phyloP scores from a whole-genome alignment of 1,140 invertebrate species.

The Holotrichia oblita region DNA sequence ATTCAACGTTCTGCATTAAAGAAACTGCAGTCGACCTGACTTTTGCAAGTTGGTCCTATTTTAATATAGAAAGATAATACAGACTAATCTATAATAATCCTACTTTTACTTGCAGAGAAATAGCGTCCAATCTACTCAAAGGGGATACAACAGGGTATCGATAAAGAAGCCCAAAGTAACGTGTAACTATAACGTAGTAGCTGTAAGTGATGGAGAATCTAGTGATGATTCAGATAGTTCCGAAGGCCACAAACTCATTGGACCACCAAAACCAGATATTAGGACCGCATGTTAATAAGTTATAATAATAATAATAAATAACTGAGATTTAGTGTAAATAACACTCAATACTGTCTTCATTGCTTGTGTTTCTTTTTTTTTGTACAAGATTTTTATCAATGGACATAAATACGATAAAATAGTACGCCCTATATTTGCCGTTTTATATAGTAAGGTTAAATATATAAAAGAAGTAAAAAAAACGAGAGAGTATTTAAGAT shows the following conservation, averaged over 20 bases:
- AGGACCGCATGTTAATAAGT: conserved; percentile 55
- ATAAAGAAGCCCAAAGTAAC: conserved; percentile 61
- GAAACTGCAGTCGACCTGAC: not conserved
- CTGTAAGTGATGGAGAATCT: conserved; percentile 58
- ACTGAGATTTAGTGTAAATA: conserved; percentile 48
- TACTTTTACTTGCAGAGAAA: conserved; percentile 54
- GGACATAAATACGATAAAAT: conserved; percentile 21
- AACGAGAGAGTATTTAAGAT: conserved; percentile 13
- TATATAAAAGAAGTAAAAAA: conserved; percentile 29
- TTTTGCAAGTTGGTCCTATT: not conserved
- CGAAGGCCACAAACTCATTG: conserved; percentile 56
- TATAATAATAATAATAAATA: not conserved
- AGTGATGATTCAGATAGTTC: conserved; percentile 59
- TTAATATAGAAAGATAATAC: not conserved
- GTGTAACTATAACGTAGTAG: conserved; percentile 61
- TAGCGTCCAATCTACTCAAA: conserved; percentile 53
- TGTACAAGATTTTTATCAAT: conserved; percentile 28
- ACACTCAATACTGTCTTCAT: conserved; percentile 53
- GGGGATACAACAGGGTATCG: conserved; percentile 59
- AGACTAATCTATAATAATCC: conserved; percentile 7
- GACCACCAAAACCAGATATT: conserved; percentile 52
- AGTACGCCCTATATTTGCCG: conserved; percentile 26
- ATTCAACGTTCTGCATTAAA: no score
- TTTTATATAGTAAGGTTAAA: conserved; percentile 36
- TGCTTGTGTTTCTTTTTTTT: conserved; percentile 46